Evolutionary conservation across 1,140 invertebrate genomes (phyloP).

Genomic region (Musca vetustissima): DNA sequence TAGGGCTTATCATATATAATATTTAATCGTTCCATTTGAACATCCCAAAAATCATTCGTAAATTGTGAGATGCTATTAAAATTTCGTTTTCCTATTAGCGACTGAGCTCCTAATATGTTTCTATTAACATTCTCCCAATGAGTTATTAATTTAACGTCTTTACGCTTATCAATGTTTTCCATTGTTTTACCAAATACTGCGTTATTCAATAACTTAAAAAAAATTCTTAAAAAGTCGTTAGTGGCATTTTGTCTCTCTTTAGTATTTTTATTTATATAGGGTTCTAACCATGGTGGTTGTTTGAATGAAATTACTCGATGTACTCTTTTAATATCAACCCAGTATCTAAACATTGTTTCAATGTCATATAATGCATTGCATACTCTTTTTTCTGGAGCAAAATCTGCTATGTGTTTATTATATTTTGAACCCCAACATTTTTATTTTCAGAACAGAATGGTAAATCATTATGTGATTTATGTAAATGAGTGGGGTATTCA

Average conservation of each 20-base stretch:
- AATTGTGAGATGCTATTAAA: constrained; percentile 51
- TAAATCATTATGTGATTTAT: constrained; percentile 53
- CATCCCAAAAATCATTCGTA: constrained; percentile 49
- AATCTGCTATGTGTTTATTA: constrained; percentile 49
- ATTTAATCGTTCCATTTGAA: constrained; percentile 48
- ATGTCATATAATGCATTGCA: constrained; percentile 58
- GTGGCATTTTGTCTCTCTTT: constrained; percentile 45
- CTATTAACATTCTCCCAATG: constrained; percentile 41
- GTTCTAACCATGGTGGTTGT: constrained; percentile 57
- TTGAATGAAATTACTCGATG: constrained; percentile 59
- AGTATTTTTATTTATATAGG: constrained; percentile 58
- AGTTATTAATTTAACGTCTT: constrained; percentile 52
- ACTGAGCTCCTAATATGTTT: constrained; percentile 42
- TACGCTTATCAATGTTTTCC: constrained; percentile 57
- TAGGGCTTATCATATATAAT: constrained; percentile 54
- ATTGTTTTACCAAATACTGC: constrained; percentile 58
- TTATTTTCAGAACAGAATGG: constrained; percentile 57
- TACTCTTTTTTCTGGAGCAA: constrained; percentile 55
- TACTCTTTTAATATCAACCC: constrained; percentile 58
- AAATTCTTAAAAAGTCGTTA: constrained; percentile 59
- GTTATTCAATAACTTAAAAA: constrained; percentile 59
- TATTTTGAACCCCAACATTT: constrained; percentile 31
- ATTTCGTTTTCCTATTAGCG: constrained; percentile 51
- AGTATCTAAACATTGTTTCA: constrained; percentile 57
- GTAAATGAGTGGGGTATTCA: too few species aligned